phyloP scores from a whole-genome alignment of 2,797 vertebrate genomes.

The Sebastolobus altivelis region DNA sequence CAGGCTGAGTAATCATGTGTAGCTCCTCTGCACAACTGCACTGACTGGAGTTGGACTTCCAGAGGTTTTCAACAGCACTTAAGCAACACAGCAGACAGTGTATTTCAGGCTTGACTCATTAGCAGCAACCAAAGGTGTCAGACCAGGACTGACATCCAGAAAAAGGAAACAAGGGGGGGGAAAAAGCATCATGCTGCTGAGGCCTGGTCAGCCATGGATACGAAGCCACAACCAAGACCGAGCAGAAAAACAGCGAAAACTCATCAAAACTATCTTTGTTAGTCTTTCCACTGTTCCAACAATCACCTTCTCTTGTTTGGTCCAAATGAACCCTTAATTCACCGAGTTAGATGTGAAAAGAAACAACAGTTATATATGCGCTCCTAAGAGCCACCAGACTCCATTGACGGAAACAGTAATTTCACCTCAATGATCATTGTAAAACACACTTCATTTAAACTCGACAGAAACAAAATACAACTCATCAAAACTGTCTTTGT shows the following conservation, averaged over 20 bases:
- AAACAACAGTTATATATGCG: not conserved
- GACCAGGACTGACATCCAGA: constrained; percentile 41
- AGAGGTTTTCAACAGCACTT: constrained; percentile 28
- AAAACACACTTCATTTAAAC: not conserved
- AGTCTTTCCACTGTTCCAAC: not conserved
- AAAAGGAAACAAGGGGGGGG: not conserved
- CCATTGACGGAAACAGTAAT: not conserved
- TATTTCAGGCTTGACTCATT: constrained; percentile 53
- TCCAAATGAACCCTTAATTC: not conserved
- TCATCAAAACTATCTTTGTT: not conserved
- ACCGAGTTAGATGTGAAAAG: not conserved
- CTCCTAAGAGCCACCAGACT: not conserved
- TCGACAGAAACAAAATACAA: not conserved
- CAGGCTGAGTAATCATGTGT: constrained; percentile 29
- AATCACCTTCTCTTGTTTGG: not conserved
- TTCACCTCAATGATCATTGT: not conserved
- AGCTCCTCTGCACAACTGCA: constrained; percentile 24
- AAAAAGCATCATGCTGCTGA: constrained; percentile 1
- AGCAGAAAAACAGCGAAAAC: not conserved
- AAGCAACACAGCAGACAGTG: constrained; percentile 37
- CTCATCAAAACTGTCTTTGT: not conserved
- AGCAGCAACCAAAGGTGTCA: constrained; percentile 48
- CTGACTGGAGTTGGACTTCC: constrained; percentile 15
- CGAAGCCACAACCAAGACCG: constrained; percentile 4
- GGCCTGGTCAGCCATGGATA: constrained; percentile 12